A percentile compares a stretch with the other conserved stretches of the same genome.
Evolutionary conservation across 2,797 vertebrate species (phyloP).

Genomic region (Sebastiscus tertius): DNA sequence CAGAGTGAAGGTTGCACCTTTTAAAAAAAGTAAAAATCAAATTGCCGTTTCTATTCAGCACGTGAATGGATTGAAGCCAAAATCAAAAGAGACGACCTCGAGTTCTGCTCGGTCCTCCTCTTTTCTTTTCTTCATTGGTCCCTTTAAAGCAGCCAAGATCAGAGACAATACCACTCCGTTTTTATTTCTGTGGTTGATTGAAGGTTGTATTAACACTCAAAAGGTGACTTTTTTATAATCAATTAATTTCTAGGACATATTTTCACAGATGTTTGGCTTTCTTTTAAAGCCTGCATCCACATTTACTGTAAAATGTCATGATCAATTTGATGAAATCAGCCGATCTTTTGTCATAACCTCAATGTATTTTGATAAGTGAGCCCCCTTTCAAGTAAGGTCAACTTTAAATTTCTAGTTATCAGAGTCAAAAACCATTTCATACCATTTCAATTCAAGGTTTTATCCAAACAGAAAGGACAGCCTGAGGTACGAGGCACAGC

Average conservation of each 20-base stretch:
- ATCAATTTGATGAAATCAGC: not conserved
- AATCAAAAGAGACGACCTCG: constrained; percentile 47
- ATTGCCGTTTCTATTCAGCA: constrained; percentile 22
- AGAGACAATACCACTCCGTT: not conserved
- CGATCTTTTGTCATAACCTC: not conserved
- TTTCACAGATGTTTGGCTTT: not conserved
- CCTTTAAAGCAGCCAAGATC: not conserved
- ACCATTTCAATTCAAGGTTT: not conserved
- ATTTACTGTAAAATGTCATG: not conserved
- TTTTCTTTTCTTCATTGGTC: not conserved
- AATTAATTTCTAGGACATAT: not conserved
- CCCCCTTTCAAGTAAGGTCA: not conserved
- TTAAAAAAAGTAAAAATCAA: not conserved
- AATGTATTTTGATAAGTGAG: not conserved
- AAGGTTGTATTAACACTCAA: not conserved
- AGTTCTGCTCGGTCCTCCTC: not conserved
- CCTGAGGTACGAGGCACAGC: not conserved
- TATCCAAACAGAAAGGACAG: not conserved
- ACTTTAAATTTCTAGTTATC: not conserved
- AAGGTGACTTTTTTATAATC: not conserved
- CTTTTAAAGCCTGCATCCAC: not conserved
- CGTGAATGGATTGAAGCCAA: constrained; percentile 18
- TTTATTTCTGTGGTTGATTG: not conserved
- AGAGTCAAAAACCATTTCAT: not conserved
- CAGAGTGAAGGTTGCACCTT: constrained; percentile 34